phyloP scores from a whole-genome alignment of 2,797 vertebrate species.

The Xerus rutilus region DNA sequence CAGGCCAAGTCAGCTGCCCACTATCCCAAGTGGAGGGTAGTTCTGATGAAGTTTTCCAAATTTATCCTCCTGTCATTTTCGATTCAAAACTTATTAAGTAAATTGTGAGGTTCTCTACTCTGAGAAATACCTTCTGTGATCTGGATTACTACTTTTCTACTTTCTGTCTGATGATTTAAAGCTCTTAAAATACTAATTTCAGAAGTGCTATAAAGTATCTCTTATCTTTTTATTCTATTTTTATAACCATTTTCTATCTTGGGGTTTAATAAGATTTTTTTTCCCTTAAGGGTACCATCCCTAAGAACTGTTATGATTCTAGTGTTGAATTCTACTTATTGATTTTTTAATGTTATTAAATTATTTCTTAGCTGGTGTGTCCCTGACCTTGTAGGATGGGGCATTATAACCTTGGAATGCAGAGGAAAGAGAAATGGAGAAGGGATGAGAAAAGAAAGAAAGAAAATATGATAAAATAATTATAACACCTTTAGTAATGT shows the following conservation, averaged over 20 bases:
- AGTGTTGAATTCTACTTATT: background rate
- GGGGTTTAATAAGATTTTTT: background rate
- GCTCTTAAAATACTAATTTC: conserved; percentile 51
- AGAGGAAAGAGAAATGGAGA: background rate
- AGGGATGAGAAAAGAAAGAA: background rate
- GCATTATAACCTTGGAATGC: background rate
- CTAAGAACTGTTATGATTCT: conserved; percentile 6
- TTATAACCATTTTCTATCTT: conserved; percentile 38
- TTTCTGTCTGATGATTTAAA: background rate
- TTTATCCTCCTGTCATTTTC: background rate
- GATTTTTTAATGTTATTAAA: background rate
- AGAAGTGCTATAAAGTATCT: background rate
- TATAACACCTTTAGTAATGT: background rate
- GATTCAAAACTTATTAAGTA: conserved; percentile 11
- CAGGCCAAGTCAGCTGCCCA: background rate
- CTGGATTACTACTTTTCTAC: conserved; percentile 14
- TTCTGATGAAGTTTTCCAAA: fast-evolving
- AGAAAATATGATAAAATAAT: conserved; percentile 20
- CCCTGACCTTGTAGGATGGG: background rate
- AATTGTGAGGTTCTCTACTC: background rate
- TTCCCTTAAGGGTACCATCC: background rate
- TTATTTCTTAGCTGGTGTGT: background rate
- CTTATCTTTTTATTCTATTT: conserved; percentile 40
- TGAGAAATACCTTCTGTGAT: background rate
- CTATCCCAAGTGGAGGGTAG: fast-evolving